phyloP scores from a whole-genome alignment of 2,797 vertebrate species.

The Paedocypris micromegethes region DNA sequence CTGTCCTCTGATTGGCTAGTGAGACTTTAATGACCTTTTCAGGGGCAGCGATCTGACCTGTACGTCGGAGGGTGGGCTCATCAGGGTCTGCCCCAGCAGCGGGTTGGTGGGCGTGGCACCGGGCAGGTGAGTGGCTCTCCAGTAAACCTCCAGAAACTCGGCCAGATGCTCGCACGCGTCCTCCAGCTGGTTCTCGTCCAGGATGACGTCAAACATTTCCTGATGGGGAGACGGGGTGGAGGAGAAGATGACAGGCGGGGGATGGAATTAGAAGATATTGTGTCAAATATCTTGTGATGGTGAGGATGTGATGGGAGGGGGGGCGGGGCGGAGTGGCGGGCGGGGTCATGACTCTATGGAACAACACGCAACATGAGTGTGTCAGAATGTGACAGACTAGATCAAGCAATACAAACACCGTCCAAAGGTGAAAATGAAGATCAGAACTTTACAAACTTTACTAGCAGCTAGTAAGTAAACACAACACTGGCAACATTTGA shows the following conservation, averaged over 20 bases:
- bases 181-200: slow-evolving; percentile 94
- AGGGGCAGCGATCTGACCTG: slow-evolving; percentile 69
- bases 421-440: slow-evolving; percentile 20
- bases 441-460: background rate
- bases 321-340: slow-evolving; percentile 40
- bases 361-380: slow-evolving; percentile 46
- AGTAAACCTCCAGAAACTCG: slow-evolving; percentile 92
- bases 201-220: slow-evolving; percentile 94
- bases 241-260: slow-evolving; percentile 41
- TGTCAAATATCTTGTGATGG: slow-evolving; percentile 25
- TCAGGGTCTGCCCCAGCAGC: slow-evolving; percentile 71
- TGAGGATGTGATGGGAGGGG: slow-evolving; percentile 40
- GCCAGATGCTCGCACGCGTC: slow-evolving; percentile 91
- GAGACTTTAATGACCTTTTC: background rate
- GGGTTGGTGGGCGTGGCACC: slow-evolving; percentile 71
- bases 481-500: too few relatives aligned
- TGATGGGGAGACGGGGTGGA: slow-evolving; percentile 51
- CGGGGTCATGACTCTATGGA: slow-evolving; percentile 49
- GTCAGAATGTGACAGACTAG: slow-evolving; percentile 42
- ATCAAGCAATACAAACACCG: slow-evolving; percentile 31
- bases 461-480: too few relatives aligned
- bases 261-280: slow-evolving; percentile 37
- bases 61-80: slow-evolving; percentile 79
- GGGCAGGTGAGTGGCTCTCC: slow-evolving; percentile 89
- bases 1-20: too few relatives aligned